Base-by-base conservation (phyloP, 2,113 vertebrate species). In the Brachyistius frenatus region DNA sequence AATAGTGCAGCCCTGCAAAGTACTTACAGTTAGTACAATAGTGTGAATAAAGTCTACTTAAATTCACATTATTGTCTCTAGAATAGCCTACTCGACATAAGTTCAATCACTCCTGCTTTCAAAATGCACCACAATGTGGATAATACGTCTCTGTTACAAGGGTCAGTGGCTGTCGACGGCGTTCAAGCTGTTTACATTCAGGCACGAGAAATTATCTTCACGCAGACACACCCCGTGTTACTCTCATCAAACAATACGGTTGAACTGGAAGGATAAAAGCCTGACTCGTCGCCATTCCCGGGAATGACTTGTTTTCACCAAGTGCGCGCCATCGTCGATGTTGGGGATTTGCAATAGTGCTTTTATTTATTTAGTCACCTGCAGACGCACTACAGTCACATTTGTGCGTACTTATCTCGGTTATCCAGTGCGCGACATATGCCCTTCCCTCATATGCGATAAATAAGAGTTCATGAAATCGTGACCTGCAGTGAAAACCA, bases 171-270 rank as follows among this genome's bases (percentile, higher is more conserved):
- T 47, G 47, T 49, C 36, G 58, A 62, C 35, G 9, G 44, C 23
- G 23, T 23, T 23, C 37, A 44, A 7, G 31, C 11, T 86, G 80
- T 87, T 90, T 83, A 78, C 75, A 76, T 84, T 9, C 33, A 80
- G 8, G 57, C 76, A 52, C 7, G 35, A 82, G 36, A 76, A 54
- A 77, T 61, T 0, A 46, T 73, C 35, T 65, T 1, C 23, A 5
- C 8, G 66, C 56, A 36, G 90, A 78, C 87, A 84, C 90, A 80
- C 89, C 88, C 89, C 53, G 2, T 37, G 61, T 39, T 64, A 30
- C 41, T 50, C 13, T 35, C 49, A 16, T 57, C 33, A 68, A 50
- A 81, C 66, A 80, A 33, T 14, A 13, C 46, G 46, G 13, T 66
- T 70, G 36, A 67, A 46, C 30, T 32, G 30, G 7, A 5, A 41